Base-by-base conservation (phyloP, 2,888 invertebrate species). In the Belgica antarctica region DNA sequence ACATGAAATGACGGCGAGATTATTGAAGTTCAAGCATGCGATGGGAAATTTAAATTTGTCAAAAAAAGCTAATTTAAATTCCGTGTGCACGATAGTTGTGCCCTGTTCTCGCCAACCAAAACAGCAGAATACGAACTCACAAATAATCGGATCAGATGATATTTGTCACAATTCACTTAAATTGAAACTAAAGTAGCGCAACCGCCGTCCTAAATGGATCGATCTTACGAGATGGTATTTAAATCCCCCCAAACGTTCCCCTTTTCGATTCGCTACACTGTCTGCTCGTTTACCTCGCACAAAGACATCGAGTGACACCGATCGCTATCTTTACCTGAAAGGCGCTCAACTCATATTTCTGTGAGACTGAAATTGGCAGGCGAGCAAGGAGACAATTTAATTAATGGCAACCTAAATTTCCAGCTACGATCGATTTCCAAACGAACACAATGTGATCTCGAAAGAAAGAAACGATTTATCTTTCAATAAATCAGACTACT, bases 91-190 rank as follows among this genome's bases (percentile, higher is more conserved):
- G 52, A 52, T 10, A 19, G n/a, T 52, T 17, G 19, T 17, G 52
- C 52, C 22, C 52, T 41, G 41, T 41, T 41, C 41, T 41, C 41
- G 41, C 41, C 41, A 41, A 41, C 41, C 3, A 41, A 31, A 41
- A 41, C 15, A n/a, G n/a, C n/a, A n/a, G 12, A 31, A 31, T 31
- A 12, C 34, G 34, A 31, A 12, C 34, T 8, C 34, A 31, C 34
- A 22, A 52, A 52, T 52, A 52, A 52, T 52, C 52, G 52, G 52
- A 52, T 52, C 52, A 52, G 52, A 22, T 52, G 52, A 52, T 52
- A 52, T 52, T 52, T 52, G 52, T 52, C 52, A 52, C 52, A 52
- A 52, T 52, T 17, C 2, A 52, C 12, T 19, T 52, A 22, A 12
- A 52, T 8, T 19, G 22, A 52, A 22, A 52, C 17, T 2, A 46